These are phyloP conservation scores for Austrofundulus limnaeus DNA, from an alignment of 2,113 vertebrate species.

Conservation along the genomic window DNA sequence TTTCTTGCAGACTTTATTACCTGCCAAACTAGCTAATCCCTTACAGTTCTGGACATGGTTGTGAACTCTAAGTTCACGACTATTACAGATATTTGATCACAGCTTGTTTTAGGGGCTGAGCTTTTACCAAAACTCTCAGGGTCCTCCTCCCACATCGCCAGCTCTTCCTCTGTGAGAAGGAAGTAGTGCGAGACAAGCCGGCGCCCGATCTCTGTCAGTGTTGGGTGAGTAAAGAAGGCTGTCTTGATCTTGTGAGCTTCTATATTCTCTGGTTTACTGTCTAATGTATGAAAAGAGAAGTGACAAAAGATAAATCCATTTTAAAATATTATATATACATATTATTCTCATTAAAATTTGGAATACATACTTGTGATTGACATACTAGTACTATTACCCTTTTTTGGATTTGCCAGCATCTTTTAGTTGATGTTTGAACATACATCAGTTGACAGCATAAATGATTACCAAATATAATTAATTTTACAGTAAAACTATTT, in stretches of 20 bases:
- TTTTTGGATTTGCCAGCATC: too few relatives aligned
- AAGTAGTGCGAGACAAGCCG: constrained; percentile 96
- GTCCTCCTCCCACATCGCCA: constrained; percentile 98
- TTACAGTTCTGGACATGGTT: background rate
- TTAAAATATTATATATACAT: too few relatives aligned
- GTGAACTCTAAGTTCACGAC: background rate
- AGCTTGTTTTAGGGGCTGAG: constrained; percentile 1
- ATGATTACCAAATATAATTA: too few relatives aligned
- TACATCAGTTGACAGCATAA: too few relatives aligned
- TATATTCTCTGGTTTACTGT: constrained; percentile 92
- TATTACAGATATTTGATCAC: constrained; percentile 24
- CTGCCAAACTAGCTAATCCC: background rate
- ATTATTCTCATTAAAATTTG: too few relatives aligned
- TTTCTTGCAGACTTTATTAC: constrained; percentile 1
- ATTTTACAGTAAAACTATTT: too few relatives aligned
- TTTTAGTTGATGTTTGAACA: too few relatives aligned
- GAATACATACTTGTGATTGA: too few relatives aligned
- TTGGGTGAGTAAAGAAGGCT: constrained; percentile 92
- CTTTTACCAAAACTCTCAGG: constrained; percentile 94
- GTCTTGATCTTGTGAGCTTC: constrained; percentile 96
- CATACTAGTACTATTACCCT: too few relatives aligned
- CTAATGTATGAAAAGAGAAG: constrained; percentile 66
- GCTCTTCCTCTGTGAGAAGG: constrained; percentile 91
- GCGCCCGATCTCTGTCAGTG: constrained; percentile 91
- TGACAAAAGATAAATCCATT: background rate